Evolutionary conservation across 92 coral and sea anemone genomes (phyloP), one percentile per base, ranked within the genome.

Genomic region (Zoanthus sansibaricus): DNA sequence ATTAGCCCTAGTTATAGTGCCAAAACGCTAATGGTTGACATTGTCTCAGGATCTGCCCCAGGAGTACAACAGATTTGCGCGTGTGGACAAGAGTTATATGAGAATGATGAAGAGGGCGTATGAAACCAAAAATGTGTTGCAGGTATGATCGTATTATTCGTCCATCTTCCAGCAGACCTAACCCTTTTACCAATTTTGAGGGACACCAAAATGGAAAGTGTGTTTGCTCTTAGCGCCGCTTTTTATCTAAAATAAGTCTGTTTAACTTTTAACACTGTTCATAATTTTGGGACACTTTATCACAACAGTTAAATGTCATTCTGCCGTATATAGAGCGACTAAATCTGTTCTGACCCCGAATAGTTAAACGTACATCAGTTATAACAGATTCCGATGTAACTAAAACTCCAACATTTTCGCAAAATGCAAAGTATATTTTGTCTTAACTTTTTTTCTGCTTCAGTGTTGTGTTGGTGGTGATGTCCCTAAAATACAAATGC

Each of bases 391-490:
- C 42, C 4, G 42, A 37, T 37, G 42, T 37, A 2, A 37, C 42
- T 37, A 37, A 37, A 37, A 37, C 4, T 37, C 42, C 42, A 37
- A 37, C 42, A 37, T 37, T 37, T 37, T 37, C 4, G 1, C 42
- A 4, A 37, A 37, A 37, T 37, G 0, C 42, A 37, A 37, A 37
- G 42, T 37, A 37, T 37, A 37, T 37, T 37, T 37, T 37, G 4
- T 4, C 42, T 37, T 37, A 37, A 10, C 31, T 76, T 4, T 54
- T 49, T 66, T 33, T 16, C 8, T 78, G 72, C 15, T 77, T 0
- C 48, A 97, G 99, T 97, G 99, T 61, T 97, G 99, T 87, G 98
- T 97, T 45, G 99, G 99, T 37, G 99, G 98, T 25, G 99, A 97
- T 76, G 98, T 97, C 7, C 99, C 99, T 1, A 97, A 95, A 86